Conservation (phyloP, 2,888 invertebrate species). For the Andrena bucephala region DNA sequence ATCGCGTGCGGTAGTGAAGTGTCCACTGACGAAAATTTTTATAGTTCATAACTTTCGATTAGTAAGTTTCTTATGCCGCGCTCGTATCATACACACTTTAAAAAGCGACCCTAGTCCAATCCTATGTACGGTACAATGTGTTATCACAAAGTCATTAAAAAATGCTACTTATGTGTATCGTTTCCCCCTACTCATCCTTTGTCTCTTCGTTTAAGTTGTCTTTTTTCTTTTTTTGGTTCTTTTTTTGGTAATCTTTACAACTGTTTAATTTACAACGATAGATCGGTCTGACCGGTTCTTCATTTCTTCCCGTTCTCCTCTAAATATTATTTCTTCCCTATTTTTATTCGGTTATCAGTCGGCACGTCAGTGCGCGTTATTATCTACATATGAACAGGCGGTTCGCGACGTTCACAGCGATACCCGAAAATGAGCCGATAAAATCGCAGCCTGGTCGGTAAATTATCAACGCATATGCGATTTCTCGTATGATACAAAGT, state of each 20-base stretch:
- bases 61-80: slow-evolving; percentile 44
- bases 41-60: slow-evolving; percentile 15
- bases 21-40: slow-evolving; percentile 33
- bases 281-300: slow-evolving; percentile 43
- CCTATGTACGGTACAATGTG: slow-evolving; percentile 74
- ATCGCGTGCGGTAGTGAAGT: slow-evolving; percentile 44
- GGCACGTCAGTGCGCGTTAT: slow-evolving; percentile 36
- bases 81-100: slow-evolving; percentile 50
- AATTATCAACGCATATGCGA: slow-evolving; percentile 61
- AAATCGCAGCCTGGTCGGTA: slow-evolving; percentile 78
- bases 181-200: slow-evolving; percentile 58
- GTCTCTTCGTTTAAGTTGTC: slow-evolving; percentile 60
- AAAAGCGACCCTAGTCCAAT: slow-evolving; percentile 64
- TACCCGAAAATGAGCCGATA: slow-evolving; percentile 72
- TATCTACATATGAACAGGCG: slow-evolving; percentile 65
- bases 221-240: slow-evolving; percentile 53
- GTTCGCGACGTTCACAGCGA: slow-evolving; percentile 63
- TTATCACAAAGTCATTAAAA: slow-evolving; percentile 81
- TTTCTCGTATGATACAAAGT: slow-evolving; percentile 56
- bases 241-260: slow-evolving; percentile 71
- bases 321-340: slow-evolving; percentile 51
- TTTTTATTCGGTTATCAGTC: slow-evolving; percentile 54
- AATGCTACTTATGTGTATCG: slow-evolving; percentile 75
- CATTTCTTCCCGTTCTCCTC: slow-evolving; percentile 36
- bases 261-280: slow-evolving; percentile 57